Base-by-base conservation (phyloP, 2,797 vertebrate species). In the Cheirogaleus major region DNA sequence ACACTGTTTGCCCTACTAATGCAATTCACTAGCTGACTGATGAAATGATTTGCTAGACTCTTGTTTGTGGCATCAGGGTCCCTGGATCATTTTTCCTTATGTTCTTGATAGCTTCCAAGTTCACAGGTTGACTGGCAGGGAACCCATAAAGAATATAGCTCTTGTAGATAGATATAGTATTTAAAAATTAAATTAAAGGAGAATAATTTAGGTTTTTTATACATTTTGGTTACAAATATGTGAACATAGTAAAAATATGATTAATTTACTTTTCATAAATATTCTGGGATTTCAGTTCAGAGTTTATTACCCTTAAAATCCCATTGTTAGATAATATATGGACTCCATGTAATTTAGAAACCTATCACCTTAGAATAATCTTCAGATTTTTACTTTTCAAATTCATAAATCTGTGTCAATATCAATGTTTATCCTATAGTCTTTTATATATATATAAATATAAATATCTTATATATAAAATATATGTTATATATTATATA, bases 391-490 rank as follows among this genome's bases (percentile, higher is more conserved):
- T 98, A 35, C 10, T 72, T 75, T 84, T 97, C 95, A 72, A 96
- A 96, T 97, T 96, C 98, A 98, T 97, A 98, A 98, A 98, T 98
- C 93, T 79, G 48, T 97, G 82, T 98, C 94, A 97, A 27, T 55
- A 11, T 52, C 18, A 98, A 30, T 69, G 4, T 57, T 23, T 90
- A 22, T 4, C 11, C 22, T 65, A 15, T 12, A 67, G n/a, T 35
- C 5, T 65, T 67, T 35, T 67, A 67, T 20, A 67, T 67, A 67
- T 67, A 35, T n/a, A 52, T 5, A 23, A 23, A 35, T n/a, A 52
- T 5, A 23, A 23, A 25, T 69, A 11, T 27, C 59, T 61, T 61
- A 30, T 30, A 30, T 61, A 12, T 30, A 61, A 11, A 30, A 57
- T 57, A 57, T 57, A 25, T 4, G 10, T 57, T 61, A 30, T 30